These are phyloP conservation scores for Macrocentrus cingulum DNA, from an alignment of 1,140 invertebrate genomes.

Conservation along the genomic window DNA sequence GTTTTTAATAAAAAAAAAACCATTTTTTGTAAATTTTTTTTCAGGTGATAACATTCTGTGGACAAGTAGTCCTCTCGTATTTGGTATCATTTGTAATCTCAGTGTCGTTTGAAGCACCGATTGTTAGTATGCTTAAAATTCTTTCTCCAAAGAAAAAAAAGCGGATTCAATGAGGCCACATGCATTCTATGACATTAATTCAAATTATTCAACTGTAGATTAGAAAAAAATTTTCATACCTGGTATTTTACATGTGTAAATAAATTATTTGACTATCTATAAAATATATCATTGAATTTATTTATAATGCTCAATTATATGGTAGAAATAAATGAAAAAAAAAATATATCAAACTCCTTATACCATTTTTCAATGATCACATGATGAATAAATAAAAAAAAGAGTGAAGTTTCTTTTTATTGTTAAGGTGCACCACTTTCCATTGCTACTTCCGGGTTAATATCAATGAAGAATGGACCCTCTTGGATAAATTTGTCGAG, in stretches of 20 bases:
- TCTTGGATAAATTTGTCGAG: slow-evolving; percentile 70
- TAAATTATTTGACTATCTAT: slow-evolving; percentile 20
- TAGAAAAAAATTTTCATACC: neutral
- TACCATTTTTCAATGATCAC: too few species aligned
- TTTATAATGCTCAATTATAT: slow-evolving; percentile 9
- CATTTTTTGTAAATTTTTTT: slow-evolving; percentile 33
- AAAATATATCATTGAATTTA: slow-evolving; percentile 20
- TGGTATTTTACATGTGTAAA: slow-evolving; percentile 11
- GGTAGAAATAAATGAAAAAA: neutral
- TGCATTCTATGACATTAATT: neutral
- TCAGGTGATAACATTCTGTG: slow-evolving; percentile 75
- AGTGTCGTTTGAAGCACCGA: slow-evolving; percentile 78
- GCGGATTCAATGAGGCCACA: slow-evolving; percentile 44
- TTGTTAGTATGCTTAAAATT: slow-evolving; percentile 83
- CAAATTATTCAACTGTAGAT: neutral
- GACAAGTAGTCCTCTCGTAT: slow-evolving; percentile 75
- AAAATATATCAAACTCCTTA: too few species aligned
- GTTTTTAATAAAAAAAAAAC: slow-evolving; percentile 11
- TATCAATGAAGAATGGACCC: slow-evolving; percentile 72
- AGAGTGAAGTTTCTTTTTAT: neutral
- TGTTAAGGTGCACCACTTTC: slow-evolving; percentile 63
- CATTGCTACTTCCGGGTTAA: slow-evolving; percentile 69
- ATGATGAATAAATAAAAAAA: slow-evolving; percentile 14
- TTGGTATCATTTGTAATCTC: slow-evolving; percentile 76
- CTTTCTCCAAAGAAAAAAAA: slow-evolving; percentile 69